phyloP scores from a whole-genome alignment of 2,888 invertebrate genomes.

The Agriopis aurantiaria region DNA sequence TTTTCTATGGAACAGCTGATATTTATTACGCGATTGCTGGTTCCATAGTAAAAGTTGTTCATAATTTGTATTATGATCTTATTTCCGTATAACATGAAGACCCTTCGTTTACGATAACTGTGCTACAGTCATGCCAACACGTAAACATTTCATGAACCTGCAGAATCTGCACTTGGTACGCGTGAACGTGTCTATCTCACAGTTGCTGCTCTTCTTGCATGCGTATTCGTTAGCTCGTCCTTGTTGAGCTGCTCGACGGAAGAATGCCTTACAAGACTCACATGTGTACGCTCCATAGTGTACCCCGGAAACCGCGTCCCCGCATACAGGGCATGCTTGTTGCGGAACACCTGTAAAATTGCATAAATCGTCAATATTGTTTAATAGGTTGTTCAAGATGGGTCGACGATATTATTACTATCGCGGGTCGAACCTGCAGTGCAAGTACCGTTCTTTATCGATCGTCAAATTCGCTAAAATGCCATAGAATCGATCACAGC shows the following conservation, averaged over 20 bases:
- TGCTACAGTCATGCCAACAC: conserved; percentile 54
- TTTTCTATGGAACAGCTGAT: too few species aligned
- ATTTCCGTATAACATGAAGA: too few species aligned
- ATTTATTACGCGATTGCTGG: too few species aligned
- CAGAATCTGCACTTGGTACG: conserved; percentile 65
- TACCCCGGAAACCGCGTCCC: conserved; percentile 55
- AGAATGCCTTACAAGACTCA: conserved; percentile 67
- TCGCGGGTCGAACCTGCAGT: too few species aligned
- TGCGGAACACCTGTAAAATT: conserved; percentile 8
- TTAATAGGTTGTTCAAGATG: too few species aligned
- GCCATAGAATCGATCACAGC: too few species aligned
- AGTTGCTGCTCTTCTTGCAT: conserved; percentile 44
- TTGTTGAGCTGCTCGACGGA: conserved; percentile 60
- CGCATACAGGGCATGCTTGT: conserved; percentile 58
- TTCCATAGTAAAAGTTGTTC: too few species aligned
- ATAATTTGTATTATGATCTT: too few species aligned
- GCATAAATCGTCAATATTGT: background rate
- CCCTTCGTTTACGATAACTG: background rate
- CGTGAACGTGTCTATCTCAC: conserved; percentile 24
- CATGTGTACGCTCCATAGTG: conserved; percentile 64
- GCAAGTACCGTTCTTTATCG: too few species aligned
- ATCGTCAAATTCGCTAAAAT: too few species aligned
- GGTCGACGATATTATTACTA: too few species aligned
- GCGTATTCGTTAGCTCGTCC: conserved; percentile 55
- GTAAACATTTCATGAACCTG: conserved; percentile 58